Evolutionary conservation across 2,888 invertebrate genomes (phyloP), one percentile per base, ranked within the genome.

Genomic region (Bellardia pandia): DNA sequence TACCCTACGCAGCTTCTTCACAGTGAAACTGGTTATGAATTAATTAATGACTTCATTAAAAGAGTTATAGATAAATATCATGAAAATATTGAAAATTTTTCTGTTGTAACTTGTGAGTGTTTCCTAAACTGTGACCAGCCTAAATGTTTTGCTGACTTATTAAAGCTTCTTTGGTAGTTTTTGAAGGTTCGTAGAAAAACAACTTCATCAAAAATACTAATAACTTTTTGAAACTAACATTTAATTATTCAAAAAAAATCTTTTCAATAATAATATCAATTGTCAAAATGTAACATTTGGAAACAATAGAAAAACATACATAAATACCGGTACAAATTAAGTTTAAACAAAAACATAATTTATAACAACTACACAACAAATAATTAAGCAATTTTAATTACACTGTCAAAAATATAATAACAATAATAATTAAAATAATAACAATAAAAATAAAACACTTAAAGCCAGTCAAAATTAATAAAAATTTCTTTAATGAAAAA

Each of bases 201-300:
- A 13, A 45, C 40, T 23, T 42, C 9, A 42, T 42, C 16, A 45
- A 16, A n/a, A 66, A 7, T 45, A n/a, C n/a, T n/a, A 11, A 13
- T 13, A 9, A 11, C 11, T 76, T 80, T 80, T 13, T 37, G n/a
- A 53, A 53, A 66, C n/a, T 53, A 30, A 3, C 11, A 58, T 4
- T 56, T 60, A 16, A 40, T 60, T 42, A 33, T 58, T 71, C 68
- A 37, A 72, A 62, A 62, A 48, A n/a, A 51, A 14, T 7, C 14
- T 56, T 80, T 62, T 66, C 6, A 62, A 64, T 56, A 81, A 75
- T 58, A 9, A 69, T 71, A 71, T 60, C 51, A 71, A 14, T 85
- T 85, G 80, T 80, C 80, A 85, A 74, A 85, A 85, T 81, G 74
- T 81, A 81, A 81, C 81, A 66, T 37, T 62, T 64, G 64, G 9